Base-by-base conservation (phyloP, 1,140 invertebrate genomes). In the Procambarus virginalis region DNA sequence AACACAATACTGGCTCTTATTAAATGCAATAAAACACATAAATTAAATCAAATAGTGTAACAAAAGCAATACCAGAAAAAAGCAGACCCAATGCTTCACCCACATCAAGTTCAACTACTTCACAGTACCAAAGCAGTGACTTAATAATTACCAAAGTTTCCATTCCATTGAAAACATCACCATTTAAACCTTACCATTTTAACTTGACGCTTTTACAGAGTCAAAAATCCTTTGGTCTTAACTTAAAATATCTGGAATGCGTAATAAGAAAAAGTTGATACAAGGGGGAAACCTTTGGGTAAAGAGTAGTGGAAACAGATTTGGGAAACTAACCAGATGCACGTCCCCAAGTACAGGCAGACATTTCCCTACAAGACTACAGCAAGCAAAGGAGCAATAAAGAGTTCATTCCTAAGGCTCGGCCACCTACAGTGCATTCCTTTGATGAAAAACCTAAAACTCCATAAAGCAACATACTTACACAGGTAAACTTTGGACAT, bases 401-500 rank as follows among this genome's bases (percentile, higher is more conserved):
- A 34, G 4, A 34, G 8, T 0, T n/a, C 14, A 68, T 20, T 8
- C 22, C 68, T 10, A 73, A 73, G 34, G 5, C 68, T 10, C 34
- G 22, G 68, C 68, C 68, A 34, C 68, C 8, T 73, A 73, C 22
- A 20, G 34, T 34, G 68, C 68, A 73, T 73, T 73, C 14, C n/a
- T 73, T 73, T 2, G 12, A 64, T 64, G 4, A 64, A 73, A 4
- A 4, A 20, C n/a, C 68, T 34, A 34, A 22, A 20, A 64, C 12
- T 64, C 4, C 34, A 10, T 73, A 34, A 73, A 73, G 34, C 10
- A 8, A 20, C 22, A 70, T 89, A 89, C 88, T 89, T 79, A 89
- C 88, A 89, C 88, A 78, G 81, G 80, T 84, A 89, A 89, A 84
- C 82, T 89, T 89, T 89, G 88, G 70, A 89, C 88, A 89, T 89